Evolutionary conservation across 2,888 invertebrate genomes (phyloP).

Genomic region (Invenusta paracnida): DNA sequence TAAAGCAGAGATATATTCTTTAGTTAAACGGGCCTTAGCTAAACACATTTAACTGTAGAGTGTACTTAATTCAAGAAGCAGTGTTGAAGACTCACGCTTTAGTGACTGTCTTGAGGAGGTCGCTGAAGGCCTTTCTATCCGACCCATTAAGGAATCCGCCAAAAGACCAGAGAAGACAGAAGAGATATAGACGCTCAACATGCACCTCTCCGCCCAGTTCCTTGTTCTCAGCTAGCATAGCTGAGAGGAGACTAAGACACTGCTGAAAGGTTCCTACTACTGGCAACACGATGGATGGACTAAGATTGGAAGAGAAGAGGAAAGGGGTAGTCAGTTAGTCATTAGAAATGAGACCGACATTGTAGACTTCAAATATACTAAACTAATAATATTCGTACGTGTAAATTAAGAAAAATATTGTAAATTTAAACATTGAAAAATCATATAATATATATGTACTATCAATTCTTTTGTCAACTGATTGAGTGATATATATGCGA

Average conservation of each 20-base stretch:
- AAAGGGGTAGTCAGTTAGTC: background rate
- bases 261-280: conserved; percentile 59
- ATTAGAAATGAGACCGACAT: no score
- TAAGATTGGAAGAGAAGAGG: no score
- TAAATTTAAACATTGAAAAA: no score
- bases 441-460: no score
- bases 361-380: no score
- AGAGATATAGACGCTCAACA: conserved; percentile 57
- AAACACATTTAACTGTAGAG: no score
- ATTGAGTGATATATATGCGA: no score
- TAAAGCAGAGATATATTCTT: no score
- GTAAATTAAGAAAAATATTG: no score
- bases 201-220: conserved; percentile 60
- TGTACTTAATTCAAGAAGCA: background rate
- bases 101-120: conserved; percentile 56
- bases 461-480: no score
- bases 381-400: no score
- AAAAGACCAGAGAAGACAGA: conserved; percentile 61
- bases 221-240: conserved; percentile 60
- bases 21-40: no score
- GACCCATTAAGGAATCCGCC: conserved; percentile 56
- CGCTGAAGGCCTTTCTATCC: conserved; percentile 57
- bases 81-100: conserved; percentile 53
- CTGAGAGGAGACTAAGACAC: conserved; percentile 56
- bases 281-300: conserved; percentile 41